Base-by-base conservation (phyloP, 2,113 vertebrate genomes). In the Nibea albiflora region DNA sequence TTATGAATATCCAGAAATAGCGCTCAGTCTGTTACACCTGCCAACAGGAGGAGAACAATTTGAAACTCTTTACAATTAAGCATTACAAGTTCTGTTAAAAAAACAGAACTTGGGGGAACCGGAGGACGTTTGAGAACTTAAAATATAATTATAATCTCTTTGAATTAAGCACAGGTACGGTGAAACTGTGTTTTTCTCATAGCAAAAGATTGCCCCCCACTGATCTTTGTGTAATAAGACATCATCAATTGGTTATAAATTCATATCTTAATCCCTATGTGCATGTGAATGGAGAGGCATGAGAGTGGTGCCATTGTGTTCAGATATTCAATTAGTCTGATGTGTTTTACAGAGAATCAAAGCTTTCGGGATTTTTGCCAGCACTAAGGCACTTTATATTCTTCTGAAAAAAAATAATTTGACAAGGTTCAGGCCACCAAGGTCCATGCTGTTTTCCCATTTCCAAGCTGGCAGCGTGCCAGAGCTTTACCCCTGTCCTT, bases 261-360 rank as follows among this genome's bases (percentile, higher is more conserved):
- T 70, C 11, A 24, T 54, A 44, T 19, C 54, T 66, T 42, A 22
- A 28, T 57, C 22, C 54, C 22, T 10, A 50, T 39, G 52, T 28
- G 4, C 58, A 16, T 60, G 22, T 64, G 61, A 73, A 53, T 63
- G 61, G 39, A 4, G 46, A 26, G 7, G 1, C n/a, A 56, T 49
- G 28, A 6, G 2, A 31, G 52, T 11, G 11, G 8, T 60, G 28
- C 61, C 17, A 11, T 50, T 67, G 10, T 65, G 24, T 64, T 58
- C 75, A 76, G 76, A 84, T 85, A 46, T 75, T 81, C 66, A 19
- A 84, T 80, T 31, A 22, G 54, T 66, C 11, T 47, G 28, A 31
- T 62, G 66, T 17, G 46, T 74, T 83, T 63, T 63, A 53, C n/a
- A 42, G 12, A 61, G 22, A 44, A 65, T 61, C 4, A 19, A 47